Base-by-base conservation (phyloP, 2,113 vertebrate species). In the Neoarius graeffei region DNA sequence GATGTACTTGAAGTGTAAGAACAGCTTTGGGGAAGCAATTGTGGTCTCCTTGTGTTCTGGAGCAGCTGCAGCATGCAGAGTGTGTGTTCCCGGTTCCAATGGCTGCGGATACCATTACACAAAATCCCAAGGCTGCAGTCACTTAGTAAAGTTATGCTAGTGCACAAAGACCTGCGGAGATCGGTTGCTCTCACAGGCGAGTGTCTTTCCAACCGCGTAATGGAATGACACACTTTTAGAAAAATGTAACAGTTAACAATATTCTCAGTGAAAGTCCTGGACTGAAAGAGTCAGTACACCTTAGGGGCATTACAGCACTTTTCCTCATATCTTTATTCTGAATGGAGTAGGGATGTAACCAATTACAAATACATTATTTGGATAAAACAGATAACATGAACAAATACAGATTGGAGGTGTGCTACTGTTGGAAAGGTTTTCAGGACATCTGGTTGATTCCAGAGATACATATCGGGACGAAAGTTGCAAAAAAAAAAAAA, bases 51-150 rank as follows among this genome's bases (percentile, higher is more conserved):
- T 35, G 60, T 60, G 76, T 59, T 57, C 66, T 59, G 71, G 83
- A 86, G 81, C 84, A 86, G 54, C 77, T 27, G 87, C 27, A 10
- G 67, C 88, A 76, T 86, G 67, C 86, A 42, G 81, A 59, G 73
- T 89, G 91, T 90, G 87, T 86, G 87, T 80, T 90, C 66, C 89
- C 80, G 59, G 86, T 89, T 94, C 88, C 85, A 5, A 19, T 89
- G 62, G 66, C 83, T 93, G 90, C 85, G 83, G 89, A 91, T 84
- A 85, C 89, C 83, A 86, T 90, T 88, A 87, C 88, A 83, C 77
- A 87, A 84, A 85, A 67, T 83, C 82, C 74, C n/a, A 50, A 90
- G 76, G 82, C 80, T 13, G 23, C 27, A 84, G 50, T 19, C 59
- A 64, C 71, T 73, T 81, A 30, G 35, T 64, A 74, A 62, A 85